Base-by-base conservation (phyloP, 1,140 invertebrate species). In the Delia radicum region DNA sequence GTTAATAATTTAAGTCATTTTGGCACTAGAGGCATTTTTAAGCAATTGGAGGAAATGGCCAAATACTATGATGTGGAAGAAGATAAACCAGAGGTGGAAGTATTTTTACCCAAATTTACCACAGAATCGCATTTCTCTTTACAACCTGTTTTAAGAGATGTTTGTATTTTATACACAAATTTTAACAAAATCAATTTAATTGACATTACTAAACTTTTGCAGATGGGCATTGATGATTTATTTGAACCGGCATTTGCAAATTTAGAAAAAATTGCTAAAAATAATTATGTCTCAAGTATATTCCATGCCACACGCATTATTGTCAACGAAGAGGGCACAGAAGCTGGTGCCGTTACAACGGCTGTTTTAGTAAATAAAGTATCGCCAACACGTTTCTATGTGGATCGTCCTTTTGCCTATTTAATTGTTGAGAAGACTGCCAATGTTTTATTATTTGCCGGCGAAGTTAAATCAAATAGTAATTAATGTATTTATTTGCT, bases 221-320 rank as follows among this genome's bases (percentile, higher is more conserved):
- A 92, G 88, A 87, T 95, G 87, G 93, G 92, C 65, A 90, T 96
- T 5, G 79, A 79, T 15, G 90, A 94, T 77, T 80, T 95, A 29
- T 96, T 96, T 83, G 86, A 89, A 77, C 73, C 82, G n/a, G 74
- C 78, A 0, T 83, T 78, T 26, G 91, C 93, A 3, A 89, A 93
- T 80, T 89, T 96, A 6, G 87, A 89, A 7, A 89, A 89, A 21
- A 90, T 94, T 37, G 86, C 90, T 1, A 81, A 87, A 10, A 85
- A 90, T 73, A 74, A 91, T 65, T 92, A 80, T 87, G 87, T 89
- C 78, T 93, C 81, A 79, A 88, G 82, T 81, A 87, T 88, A 7
- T 81, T 94, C 13, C 95, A 96, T 80, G 94, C 94, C 81, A 92
- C 93, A 15, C 91, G 91, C 79, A 93, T 96, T 79, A 91, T 94